Base-by-base conservation (phyloP, 2,113 vertebrate genomes). In the Colaptes auratus region DNA sequence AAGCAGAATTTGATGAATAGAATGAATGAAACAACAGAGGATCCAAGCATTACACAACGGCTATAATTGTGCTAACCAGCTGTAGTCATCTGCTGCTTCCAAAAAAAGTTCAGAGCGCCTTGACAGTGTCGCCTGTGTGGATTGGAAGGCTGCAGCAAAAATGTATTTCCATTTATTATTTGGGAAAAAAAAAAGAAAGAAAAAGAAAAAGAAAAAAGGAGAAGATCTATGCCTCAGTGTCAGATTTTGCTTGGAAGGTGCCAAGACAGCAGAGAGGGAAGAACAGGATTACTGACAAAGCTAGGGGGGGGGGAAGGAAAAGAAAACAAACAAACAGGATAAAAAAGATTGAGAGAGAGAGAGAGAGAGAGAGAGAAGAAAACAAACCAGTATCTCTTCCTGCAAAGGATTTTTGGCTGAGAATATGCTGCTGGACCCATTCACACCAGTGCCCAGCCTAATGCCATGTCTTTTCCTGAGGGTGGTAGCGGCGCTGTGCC, bases 11-110 rank as follows among this genome's bases (percentile, higher is more conserved):
- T 88, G 82, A 86, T 93, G 82, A 96, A 95, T 86, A 91, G 83
- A 96, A 96, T 93, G 79, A 96, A 80, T 86, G 89, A 94, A 96
- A 83, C 61, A 28, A 63, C 39, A 81, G 76, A 71, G 64, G 94
- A 96, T 93, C 93, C 75, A 91, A 93, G 69, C 69, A 74, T 85
- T 89, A 93, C 76, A 95, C 87, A 94, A 93, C 9, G 13, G 81
- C 82, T 91, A 87, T 90, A 95, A 96, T 93, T 96, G 96, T 97
- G 81, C 92, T 96, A 96, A 96, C 95, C 96, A 96, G 95, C 95
- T 97, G 96, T 94, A 96, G 95, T 97, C 95, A 95, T 94, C 93
- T 96, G 93, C 94, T 96, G 94, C 95, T 96, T 96, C 95, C 92
- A 96, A 96, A 96, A 96, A 96, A 96, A 95, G 95, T 96, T 96